Base-by-base conservation (phyloP, 2,113 vertebrate genomes). In the Pseudorectes ferrugineus region DNA sequence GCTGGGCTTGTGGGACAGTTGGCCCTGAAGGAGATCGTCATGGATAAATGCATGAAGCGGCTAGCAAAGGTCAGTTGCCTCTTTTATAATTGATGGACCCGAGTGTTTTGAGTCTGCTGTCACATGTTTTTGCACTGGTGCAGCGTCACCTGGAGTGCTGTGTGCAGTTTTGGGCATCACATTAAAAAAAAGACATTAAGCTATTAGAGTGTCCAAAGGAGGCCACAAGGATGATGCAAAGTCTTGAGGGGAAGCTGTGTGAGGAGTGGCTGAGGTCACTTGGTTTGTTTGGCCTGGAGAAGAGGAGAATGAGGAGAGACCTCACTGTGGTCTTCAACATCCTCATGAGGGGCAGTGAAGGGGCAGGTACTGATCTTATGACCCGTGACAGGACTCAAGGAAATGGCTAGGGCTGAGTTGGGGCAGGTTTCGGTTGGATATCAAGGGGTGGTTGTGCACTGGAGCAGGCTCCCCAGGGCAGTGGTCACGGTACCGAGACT, bases 21-120 rank as follows among this genome's bases (percentile, higher is more conserved):
- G 38, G 17, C 49, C 46, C 40, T 43, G 24, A 20, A 48, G 4
- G 6, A 77, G 25, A 61, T 80, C 80, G 4, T 26, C 74, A 97
- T 97, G 95, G 93, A 96, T 67, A 96, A 63, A 65, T 89, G 61
- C 79, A 70, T 95, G 93, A 97, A 73, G 49, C 46, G 6, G 13
- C 94, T 96, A 51, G 85, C 72, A 55, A 93, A 97, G 96, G 95
- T 97, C 92, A 96, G 96, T 96, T 76, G 42, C 33, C 22, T 83
- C 59, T 82, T 85, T 46, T 35, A 35, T 72, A 65, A 52, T 10
- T 28, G 38, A 35, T 88, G 65, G 59, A 52, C 42, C 43, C 18
- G 11, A 38, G 45, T 11, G 42, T 28, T 93, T 59, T 35, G n/a
- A 61, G 10, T 87, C 42, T 85, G 28, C 35, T 8, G 3, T 65